Base-by-base conservation (phyloP, 2,113 vertebrate species). In the Osmerus mordax region DNA sequence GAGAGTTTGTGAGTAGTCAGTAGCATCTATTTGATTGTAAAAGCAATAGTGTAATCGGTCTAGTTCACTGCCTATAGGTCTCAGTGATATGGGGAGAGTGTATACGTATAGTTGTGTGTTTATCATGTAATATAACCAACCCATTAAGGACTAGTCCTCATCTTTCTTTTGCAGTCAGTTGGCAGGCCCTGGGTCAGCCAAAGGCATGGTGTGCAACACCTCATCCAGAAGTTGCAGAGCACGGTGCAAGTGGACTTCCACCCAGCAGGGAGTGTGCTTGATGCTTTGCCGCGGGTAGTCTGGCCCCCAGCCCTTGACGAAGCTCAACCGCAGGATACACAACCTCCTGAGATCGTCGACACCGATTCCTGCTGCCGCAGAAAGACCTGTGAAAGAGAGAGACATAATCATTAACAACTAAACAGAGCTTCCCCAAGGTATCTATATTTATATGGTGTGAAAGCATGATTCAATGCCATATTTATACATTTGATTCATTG, bases 251-350 rank as follows among this genome's bases (percentile, higher is more conserved):
- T 92, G 91, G 62, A 94, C 91, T 80, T 94, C 91, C 67, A 93
- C 91, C 90, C 93, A 94, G 84, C 93, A 93, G 11, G 94, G 92
- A 0, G 92, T 94, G 83, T 92, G 89, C 68, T 92, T 94, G 87
- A 94, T 93, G 90, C 91, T 92, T 79, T 92, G 91, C 8, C 93
- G 86, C 0, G 90, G 92, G 75, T 93, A 93, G 75, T 94, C 91
- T 0, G 90, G 93, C 0, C 92, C 94, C 93, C 93, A 95, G 41
- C 92, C 93, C 83, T 94, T 94, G 1, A 94, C 92, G 0, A 93
- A 93, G 77, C 90, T 93, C 62, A 94, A 86, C 0, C 91, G 88
- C 76, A 94, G 83, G 80, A 94, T 94, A 8, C 91, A 92, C 16
- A 94, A 80, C 0, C 91, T 83, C 73, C 92, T 79, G 41, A 93